phyloP scores from a whole-genome alignment of 2,797 vertebrate genomes.

The Babyrousa celebensis region DNA sequence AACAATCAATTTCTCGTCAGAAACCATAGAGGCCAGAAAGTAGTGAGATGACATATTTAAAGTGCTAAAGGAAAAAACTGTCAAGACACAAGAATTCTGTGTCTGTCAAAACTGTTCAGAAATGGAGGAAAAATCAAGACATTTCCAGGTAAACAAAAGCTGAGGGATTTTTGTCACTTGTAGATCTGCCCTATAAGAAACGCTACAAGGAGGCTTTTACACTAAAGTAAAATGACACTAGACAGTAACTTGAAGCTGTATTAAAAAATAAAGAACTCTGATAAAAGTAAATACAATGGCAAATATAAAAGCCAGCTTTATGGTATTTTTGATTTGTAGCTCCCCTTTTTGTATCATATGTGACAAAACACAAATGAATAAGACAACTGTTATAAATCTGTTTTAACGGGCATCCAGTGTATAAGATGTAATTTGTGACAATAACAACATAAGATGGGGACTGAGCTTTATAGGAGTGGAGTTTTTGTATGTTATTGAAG shows the following conservation, averaged over 20 bases:
- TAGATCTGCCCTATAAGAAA: neutral
- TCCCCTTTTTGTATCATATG: slow-evolving; percentile 29
- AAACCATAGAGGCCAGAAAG: neutral
- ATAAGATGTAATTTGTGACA: slow-evolving; percentile 38
- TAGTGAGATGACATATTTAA: neutral
- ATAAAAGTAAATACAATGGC: slow-evolving; percentile 4
- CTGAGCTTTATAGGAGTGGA: slow-evolving; percentile 28
- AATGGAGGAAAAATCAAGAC: slow-evolving; percentile 21
- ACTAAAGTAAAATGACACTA: neutral
- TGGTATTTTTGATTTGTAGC: slow-evolving; percentile 4
- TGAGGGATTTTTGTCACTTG: neutral
- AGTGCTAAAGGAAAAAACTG: neutral
- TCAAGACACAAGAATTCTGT: neutral
- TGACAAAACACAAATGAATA: slow-evolving; percentile 5
- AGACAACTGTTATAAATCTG: neutral
- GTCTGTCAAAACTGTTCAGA: neutral
- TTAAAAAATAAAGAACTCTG: neutral
- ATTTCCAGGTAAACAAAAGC: neutral
- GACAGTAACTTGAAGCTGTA: neutral
- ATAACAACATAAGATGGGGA: neutral
- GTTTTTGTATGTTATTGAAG: slow-evolving; percentile 22
- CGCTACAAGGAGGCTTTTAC: slow-evolving; percentile 7
- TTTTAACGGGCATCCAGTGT: neutral
- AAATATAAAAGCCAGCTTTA: neutral
- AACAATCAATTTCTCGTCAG: neutral